Evolutionary conservation across 2,113 vertebrate species (phyloP), one percentile per base, ranked within the genome.

Genomic region (Jaculus jaculus): DNA sequence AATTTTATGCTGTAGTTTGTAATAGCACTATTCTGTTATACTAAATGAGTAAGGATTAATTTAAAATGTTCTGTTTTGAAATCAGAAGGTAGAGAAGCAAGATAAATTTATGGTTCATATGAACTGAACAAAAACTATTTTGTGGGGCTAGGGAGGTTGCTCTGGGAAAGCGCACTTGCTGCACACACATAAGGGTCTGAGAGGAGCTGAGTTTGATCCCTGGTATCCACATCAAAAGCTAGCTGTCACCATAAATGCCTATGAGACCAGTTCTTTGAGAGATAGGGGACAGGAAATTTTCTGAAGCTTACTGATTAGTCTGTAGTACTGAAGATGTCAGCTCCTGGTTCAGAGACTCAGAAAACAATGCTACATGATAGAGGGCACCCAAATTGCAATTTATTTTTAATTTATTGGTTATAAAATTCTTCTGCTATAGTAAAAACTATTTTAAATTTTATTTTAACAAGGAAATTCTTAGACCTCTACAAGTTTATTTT

Each of bases 21-120:
- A 21, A 68, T 54, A 34, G 54, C 24, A 95, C 88, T 63, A 86
- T 71, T 84, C 75, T 77, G 17, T 82, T 82, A 90, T 85, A 74
- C 18, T 79, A 77, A 74, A 88, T 69, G 72, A 92, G 5, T 74
- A 87, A 89, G 89, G 39, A 94, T 84, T 88, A 68, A 92, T 79
- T 87, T 87, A 90, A 15, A 74, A 73, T 95, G 37, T n/a, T 94
- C 15, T 92, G 91, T 92, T 94, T 82, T 96, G 54, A 77, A 88
- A 80, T 80, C 69, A n/a, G 47, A 89, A 94, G 91, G 16, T 30
- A 93, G 58, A 93, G 58, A 92, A 84, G 16, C 39, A 78, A 92
- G 26, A 90, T 90, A 47, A 47, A 28, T 71, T 61, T 77, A 39
- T 32, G 21, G 60, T 75, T 95, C 66, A 73, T n/a, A 65, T 47